Evolutionary conservation across 2,888 invertebrate species (phyloP).

Genomic region (Eupeodes luniger): DNA sequence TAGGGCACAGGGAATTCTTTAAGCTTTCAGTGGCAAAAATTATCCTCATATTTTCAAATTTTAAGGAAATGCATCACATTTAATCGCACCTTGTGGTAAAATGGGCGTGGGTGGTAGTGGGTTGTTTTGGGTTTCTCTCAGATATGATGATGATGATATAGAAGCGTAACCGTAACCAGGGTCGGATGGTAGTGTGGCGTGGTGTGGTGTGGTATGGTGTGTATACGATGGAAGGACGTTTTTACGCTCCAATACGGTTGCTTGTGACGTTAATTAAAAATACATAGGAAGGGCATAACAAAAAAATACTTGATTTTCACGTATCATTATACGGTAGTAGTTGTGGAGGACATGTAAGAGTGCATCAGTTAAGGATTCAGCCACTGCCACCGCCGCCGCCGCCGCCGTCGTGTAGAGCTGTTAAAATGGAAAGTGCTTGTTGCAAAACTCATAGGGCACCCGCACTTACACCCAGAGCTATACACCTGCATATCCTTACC

Average conservation of each 20-base stretch:
- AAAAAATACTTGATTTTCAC: slow-evolving; percentile 26
- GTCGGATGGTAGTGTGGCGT: neutral
- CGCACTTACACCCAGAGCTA: neutral
- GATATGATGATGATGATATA: neutral
- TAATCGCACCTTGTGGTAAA: slow-evolving; percentile 26
- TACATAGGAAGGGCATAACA: neutral
- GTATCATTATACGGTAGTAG: neutral
- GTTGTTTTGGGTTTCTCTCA: too few relatives aligned
- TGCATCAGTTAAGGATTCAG: slow-evolving; percentile 36
- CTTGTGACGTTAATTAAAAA: slow-evolving; percentile 56
- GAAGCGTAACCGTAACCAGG: neutral
- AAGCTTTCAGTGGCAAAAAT: slow-evolving; percentile 54
- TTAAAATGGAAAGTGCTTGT: slow-evolving; percentile 50
- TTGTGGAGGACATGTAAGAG: slow-evolving; percentile 26
- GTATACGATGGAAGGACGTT: slow-evolving; percentile 4
- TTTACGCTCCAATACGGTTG: slow-evolving; percentile 45
- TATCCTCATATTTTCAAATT: slow-evolving; percentile 55
- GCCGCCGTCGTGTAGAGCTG: slow-evolving; percentile 7
- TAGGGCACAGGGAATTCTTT: slow-evolving; percentile 37
- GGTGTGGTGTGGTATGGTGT: neutral
- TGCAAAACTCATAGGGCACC: slow-evolving; percentile 27
- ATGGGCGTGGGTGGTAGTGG: neutral
- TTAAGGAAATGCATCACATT: slow-evolving; percentile 60
- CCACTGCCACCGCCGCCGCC: too few relatives aligned
- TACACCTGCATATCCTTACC: neutral